Percentiles rank a stretch among this genome's conserved stretches.
Conservation (phyloP, 2,797 vertebrate genomes). For the Platalea minor region DNA sequence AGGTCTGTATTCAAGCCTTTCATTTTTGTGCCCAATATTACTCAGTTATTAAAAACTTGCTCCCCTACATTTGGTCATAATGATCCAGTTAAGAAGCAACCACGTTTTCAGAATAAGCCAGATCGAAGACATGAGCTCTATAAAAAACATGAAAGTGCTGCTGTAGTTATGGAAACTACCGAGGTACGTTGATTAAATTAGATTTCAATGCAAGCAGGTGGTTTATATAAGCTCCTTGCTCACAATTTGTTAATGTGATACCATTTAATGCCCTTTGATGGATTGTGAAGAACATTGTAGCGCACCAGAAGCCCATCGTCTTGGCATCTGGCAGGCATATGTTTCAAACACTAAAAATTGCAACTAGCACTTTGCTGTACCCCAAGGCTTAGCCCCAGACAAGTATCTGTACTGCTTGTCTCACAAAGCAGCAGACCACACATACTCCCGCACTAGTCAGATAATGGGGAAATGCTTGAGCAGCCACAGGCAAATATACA, state of each 20-base stretch:
- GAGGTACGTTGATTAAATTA: conserved; percentile 64
- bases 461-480: neutral
- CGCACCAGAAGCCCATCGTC: neutral
- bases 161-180: conserved; percentile 56
- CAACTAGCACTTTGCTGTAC: neutral
- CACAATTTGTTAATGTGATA: neutral
- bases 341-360: neutral
- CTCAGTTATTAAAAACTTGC: conserved; percentile 78
- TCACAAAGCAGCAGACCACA: neutral
- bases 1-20: conserved; percentile 98
- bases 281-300: neutral
- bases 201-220: conserved; percentile 15
- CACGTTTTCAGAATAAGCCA: conserved; percentile 87
- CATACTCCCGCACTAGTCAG: neutral
- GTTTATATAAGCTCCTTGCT: conserved; percentile 20
- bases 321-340: neutral
- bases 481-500: neutral
- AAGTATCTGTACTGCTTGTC: neutral
- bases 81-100: conserved; percentile 87
- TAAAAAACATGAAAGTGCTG: conserved; percentile 83
- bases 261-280: neutral
- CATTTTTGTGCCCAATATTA: conserved; percentile 84
- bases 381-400: neutral
- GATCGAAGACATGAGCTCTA: conserved; percentile 91
- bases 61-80: conserved; percentile 87